Evolutionary conservation across 2,113 vertebrate species (phyloP).

Genomic region (Peromyscus californicus): DNA sequence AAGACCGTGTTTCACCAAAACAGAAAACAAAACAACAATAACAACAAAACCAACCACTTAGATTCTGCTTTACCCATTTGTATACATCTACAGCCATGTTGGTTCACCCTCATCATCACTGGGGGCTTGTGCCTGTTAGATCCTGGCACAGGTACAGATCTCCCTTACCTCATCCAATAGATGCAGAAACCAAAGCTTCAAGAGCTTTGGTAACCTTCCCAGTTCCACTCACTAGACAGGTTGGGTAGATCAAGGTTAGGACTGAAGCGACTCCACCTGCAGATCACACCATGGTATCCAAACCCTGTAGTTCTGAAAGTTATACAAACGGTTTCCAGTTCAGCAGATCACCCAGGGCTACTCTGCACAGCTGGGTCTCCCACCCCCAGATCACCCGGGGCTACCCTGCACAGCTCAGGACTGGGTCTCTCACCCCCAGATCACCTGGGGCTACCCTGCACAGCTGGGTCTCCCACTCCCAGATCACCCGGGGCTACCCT

Average conservation of each 20-base stretch:
- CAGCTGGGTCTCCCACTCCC: background rate
- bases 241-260: background rate
- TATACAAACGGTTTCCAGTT: background rate
- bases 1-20: background rate
- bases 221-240: background rate
- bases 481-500: background rate
- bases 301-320: background rate
- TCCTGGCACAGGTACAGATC: background rate
- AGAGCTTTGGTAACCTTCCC: background rate
- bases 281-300: background rate
- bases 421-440: background rate
- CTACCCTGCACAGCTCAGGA: background rate
- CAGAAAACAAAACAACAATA: background rate
- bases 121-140: background rate
- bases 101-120: background rate
- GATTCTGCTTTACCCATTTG: background rate
- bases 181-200: slow-evolving; percentile 28
- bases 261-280: background rate
- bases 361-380: no score
- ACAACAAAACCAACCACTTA: background rate
- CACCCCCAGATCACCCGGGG: background rate
- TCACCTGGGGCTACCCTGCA: no score
- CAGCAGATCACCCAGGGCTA: no score
- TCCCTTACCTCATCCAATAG: background rate
- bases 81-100: background rate